These are phyloP conservation scores for Pseudococcus viburni DNA, from an alignment of 2,888 invertebrate species.

Conservation along the genomic window DNA sequence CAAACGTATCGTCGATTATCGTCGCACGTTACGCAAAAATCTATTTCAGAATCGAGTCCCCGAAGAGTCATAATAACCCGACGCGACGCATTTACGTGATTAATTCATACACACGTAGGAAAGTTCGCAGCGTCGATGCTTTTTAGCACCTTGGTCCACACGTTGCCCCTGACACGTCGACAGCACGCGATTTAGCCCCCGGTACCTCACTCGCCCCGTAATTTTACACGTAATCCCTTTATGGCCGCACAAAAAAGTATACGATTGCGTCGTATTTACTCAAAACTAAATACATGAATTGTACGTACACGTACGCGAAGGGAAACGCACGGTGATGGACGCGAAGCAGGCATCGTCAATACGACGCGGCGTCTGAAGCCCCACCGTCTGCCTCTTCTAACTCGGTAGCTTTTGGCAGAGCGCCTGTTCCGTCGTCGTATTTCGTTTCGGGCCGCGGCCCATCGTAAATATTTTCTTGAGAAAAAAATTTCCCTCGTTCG, in stretches of 20 bases:
- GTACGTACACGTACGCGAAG: not conserved
- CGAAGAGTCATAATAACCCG: not conserved
- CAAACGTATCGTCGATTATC: not conserved
- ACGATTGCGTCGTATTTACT: conserved; percentile 10
- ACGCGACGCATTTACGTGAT: not conserved
- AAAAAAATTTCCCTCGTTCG: not conserved
- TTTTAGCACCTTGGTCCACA: not conserved
- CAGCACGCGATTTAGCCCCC: not conserved
- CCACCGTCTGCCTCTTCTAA: not conserved
- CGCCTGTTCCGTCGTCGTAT: conserved; percentile 1
- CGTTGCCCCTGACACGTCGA: not conserved
- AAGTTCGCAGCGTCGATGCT: not conserved
- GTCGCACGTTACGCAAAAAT: not conserved
- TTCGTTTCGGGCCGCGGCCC: conserved; percentile 23
- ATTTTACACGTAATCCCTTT: not conserved
- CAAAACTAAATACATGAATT: not conserved
- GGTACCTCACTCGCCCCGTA: not conserved
- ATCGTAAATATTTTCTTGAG: conserved; percentile 20
- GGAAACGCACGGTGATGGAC: not conserved
- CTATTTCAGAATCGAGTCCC: conserved; percentile 10
- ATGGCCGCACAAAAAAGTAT: not conserved
- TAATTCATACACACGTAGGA: not conserved
- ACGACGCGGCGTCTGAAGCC: not conserved
- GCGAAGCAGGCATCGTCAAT: not conserved
- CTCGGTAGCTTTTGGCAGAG: conserved; percentile 26